Base-by-base conservation (phyloP, 2,888 invertebrate genomes). In the Trypoxylon attenuatum region DNA sequence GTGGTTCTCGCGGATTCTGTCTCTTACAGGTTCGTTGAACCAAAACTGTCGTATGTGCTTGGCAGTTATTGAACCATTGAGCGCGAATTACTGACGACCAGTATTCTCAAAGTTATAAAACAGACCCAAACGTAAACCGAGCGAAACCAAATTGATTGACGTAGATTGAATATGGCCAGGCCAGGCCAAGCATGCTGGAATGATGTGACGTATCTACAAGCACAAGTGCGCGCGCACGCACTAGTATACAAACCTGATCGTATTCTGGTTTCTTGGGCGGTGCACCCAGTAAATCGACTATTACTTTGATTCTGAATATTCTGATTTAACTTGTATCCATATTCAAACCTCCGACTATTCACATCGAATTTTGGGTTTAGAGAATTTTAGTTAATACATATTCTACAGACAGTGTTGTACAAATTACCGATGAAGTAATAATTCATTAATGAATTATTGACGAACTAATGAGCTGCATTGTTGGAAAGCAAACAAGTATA, bases 111-210 rank as follows among this genome's bases (percentile, higher is more conserved):
- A 33, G 56, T 57, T 69, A 57, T 49, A 66, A 69, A 69, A 69
- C 62, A 69, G 68, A 69, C 57, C 69, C 33, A 13, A n/a, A 50
- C 49, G 57, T 69, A 69, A 69, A 61, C 56, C 46, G 50, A 69
- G 61, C 62, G 61, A 69, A 69, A 61, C 56, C 46, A 50, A 69
- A 56, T 56, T 68, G 69, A 69, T 69, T 69, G 69, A 69, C 62
- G 68, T 53, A 61, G 69, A 68, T n/a, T n/a, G n/a, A n/a, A n/a
- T 62, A 69, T 50, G 56, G 55, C 68, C 61, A 69, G 56, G 68
- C 50, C 69, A 46, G 56, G 55, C 68, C 61, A 69, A 62, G 68
- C 50, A 69, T 62, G 42, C 50, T 55, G n/a, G 47, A 52, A 55
- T 38, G 43, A 53, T 56, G 23, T 47, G 39, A n/a, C 47, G 27